A percentile compares a stretch with the other conserved stretches of the same genome.
Evolutionary conservation across 2,888 invertebrate species (phyloP).

Genomic region (Drosophila percnosoma): DNA sequence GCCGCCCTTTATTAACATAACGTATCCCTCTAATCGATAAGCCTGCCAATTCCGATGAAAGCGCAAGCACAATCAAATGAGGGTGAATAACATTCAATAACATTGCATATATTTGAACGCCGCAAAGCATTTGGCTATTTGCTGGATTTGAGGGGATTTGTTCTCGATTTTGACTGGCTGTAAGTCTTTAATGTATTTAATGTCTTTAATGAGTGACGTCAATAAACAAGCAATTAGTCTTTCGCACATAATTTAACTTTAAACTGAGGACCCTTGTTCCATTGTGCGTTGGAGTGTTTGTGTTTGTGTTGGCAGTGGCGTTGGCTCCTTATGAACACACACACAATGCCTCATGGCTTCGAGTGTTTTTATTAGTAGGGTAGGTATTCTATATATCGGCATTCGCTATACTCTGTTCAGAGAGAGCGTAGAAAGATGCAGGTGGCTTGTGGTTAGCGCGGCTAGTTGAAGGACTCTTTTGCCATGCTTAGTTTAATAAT

Average conservation of each 20-base stretch:
- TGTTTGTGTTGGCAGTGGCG: not conserved
- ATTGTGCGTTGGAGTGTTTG: not conserved
- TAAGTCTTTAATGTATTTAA: constrained; percentile 14
- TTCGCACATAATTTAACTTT: constrained; percentile 28
- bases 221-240: constrained; percentile 14
- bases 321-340: not conserved
- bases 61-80: not conserved
- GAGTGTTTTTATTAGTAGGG: constrained; percentile 11
- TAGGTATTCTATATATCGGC: not conserved
- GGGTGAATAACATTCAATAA: not conserved
- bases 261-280: not conserved
- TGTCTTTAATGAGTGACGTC: constrained; percentile 8
- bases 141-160: too few relatives aligned
- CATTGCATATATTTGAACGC: constrained; percentile 35
- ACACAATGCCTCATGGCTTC: constrained; percentile 19
- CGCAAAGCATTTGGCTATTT: not conserved
- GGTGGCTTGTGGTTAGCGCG: not conserved
- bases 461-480: constrained; percentile 12
- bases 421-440: not conserved
- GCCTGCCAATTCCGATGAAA: not conserved
- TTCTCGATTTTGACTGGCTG: constrained; percentile 1
- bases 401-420: not conserved
- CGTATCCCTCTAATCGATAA: constrained; percentile 17
- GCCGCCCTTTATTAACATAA: not conserved
- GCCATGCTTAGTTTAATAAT: constrained; percentile 17